Evolutionary conservation across 2,113 vertebrate genomes (phyloP), one percentile per base, ranked within the genome.

Genomic region (Accipiter virgatus): DNA sequence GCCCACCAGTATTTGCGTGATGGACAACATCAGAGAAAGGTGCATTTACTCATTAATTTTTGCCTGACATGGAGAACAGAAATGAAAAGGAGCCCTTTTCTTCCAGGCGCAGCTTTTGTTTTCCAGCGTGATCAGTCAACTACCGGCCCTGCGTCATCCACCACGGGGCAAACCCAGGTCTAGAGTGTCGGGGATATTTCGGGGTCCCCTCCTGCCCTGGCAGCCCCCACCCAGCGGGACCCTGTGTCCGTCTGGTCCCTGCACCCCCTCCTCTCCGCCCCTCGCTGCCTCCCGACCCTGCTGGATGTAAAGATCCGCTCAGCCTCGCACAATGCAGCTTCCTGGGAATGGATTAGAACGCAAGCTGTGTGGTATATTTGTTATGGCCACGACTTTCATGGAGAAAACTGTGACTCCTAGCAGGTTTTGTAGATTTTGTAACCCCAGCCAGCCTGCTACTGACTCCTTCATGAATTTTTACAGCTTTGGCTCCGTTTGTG

Each of bases 31-130:
- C 94, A 97, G 71, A 96, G 95, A 92, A 95, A 95, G 88, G 79
- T 50, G 45, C 65, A 92, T 96, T 97, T 82, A 94, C 86, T 93
- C 93, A 78, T 87, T 93, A 77, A 95, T 97, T 95, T 50, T 63
- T 97, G 95, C 96, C 96, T 97, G 96, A 96, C 96, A 79, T 15
- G 16, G 74, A 58, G 82, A 93, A 91, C 70, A 65, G 93, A 90
- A 94, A 93, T 93, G 65, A 97, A 98, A 97, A 84, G 78, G 56
- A 93, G 68, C 70, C 68, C 82, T 86, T 93, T 94, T 63, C 75
- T 92, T 93, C 75, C 82, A 88, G 77, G 93, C 88, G 66, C 55
- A 14, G 85, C 97, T 91, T 98, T 98, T 98, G 96, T 97, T 95
- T 81, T 58, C 56, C 55, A 31, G 67, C 13, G 93, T 91, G 95